Evolutionary conservation across 2,888 invertebrate species (phyloP).

Genomic region (Scaptodrosophila latifasciaeformis): DNA sequence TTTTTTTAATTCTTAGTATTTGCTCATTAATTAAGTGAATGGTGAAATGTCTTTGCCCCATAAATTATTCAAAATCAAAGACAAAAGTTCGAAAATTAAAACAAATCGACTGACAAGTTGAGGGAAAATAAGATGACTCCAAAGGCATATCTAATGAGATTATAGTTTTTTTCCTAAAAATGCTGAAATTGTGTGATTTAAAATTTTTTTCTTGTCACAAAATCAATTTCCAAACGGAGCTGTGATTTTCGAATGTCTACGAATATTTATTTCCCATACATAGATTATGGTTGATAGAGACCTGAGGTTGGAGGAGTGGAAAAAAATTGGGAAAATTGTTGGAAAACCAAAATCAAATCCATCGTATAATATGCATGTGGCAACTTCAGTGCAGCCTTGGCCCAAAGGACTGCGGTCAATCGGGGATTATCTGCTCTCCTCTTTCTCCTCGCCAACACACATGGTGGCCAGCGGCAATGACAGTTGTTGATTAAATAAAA

Average conservation of each 20-base stretch:
- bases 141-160: no score
- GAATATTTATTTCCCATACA: slow-evolving; percentile 34
- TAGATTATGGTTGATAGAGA: no score
- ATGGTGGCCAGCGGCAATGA: slow-evolving; percentile 41
- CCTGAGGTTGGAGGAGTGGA: no score
- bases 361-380: background rate
- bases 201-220: slow-evolving; percentile 26
- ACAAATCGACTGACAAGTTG: no score
- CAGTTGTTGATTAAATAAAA: slow-evolving; percentile 66
- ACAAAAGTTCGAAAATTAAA: no score
- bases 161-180: no score
- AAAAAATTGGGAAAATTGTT: no score
- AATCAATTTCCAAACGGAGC: slow-evolving; percentile 58
- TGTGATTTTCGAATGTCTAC: slow-evolving; percentile 20
- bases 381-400: background rate
- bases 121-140: no score
- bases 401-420: background rate
- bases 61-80: no score
- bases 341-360: slow-evolving; percentile 43
- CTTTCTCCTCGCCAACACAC: slow-evolving; percentile 38
- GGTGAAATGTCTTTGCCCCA: no score
- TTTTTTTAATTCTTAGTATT: background rate
- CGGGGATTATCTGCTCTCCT: slow-evolving; percentile 54
- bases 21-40: slow-evolving; percentile 6
- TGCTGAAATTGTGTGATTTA: background rate